Evolutionary conservation across 2,888 invertebrate genomes (phyloP).

Genomic region (Saturnia japonica): DNA sequence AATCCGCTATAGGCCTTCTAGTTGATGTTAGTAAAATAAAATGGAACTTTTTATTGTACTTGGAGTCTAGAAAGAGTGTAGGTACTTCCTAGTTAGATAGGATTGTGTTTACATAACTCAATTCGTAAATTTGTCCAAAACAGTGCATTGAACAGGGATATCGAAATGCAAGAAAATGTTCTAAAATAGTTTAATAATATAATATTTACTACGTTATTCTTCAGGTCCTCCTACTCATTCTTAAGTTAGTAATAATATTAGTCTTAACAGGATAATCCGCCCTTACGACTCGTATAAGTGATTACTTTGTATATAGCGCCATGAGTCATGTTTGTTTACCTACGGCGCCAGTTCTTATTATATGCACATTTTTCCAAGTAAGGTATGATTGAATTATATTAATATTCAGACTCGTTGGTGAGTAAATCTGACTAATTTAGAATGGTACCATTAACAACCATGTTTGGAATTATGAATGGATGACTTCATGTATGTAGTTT

Average conservation of each 20-base stretch:
- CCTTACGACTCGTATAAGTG: slow-evolving; percentile 42
- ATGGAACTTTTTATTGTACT: too few species aligned
- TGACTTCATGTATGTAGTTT: slow-evolving; percentile 20
- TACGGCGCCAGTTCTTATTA: slow-evolving; percentile 57
- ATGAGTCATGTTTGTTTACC: slow-evolving; percentile 61
- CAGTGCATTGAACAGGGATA: too few species aligned
- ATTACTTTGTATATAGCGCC: slow-evolving; percentile 37
- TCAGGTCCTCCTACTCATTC: not conserved
- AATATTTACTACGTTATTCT: too few species aligned
- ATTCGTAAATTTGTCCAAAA: too few species aligned
- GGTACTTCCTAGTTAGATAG: too few species aligned
- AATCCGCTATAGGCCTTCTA: too few species aligned
- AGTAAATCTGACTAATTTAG: slow-evolving; percentile 48
- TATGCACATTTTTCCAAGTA: slow-evolving; percentile 65
- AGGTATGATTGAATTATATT: slow-evolving; percentile 55
- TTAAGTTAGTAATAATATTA: slow-evolving; percentile 1
- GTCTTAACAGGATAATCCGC: slow-evolving; percentile 44
- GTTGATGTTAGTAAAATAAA: too few species aligned
- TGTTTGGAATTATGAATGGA: slow-evolving; percentile 42
- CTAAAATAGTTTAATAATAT: too few species aligned
- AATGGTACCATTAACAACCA: slow-evolving; percentile 48
- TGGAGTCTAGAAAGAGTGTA: too few species aligned
- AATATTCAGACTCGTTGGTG: slow-evolving; percentile 48
- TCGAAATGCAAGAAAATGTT: too few species aligned
- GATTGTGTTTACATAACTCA: too few species aligned